Conservation (phyloP, 1,140 invertebrate species). For the Papilio polytes region DNA sequence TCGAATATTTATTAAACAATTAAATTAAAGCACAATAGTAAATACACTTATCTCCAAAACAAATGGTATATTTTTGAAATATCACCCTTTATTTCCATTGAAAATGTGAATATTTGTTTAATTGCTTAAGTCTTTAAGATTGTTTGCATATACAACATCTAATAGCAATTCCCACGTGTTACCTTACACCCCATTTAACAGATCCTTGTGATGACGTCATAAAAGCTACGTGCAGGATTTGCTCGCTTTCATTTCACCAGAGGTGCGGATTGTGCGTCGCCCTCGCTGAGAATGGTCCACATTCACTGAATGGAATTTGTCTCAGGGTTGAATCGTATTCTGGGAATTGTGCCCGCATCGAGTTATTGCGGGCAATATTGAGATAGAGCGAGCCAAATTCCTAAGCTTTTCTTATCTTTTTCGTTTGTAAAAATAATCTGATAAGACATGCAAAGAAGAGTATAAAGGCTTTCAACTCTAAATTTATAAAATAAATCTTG, state of each 20-base stretch:
- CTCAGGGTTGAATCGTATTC: slow-evolving; percentile 17
- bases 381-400: slow-evolving; percentile 22
- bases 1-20: background rate
- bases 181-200: background rate
- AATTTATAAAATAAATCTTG: background rate
- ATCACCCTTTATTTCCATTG: no score
- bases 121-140: background rate
- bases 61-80: no score
- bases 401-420: slow-evolving; percentile 11
- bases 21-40: background rate
- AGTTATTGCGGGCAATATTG: slow-evolving; percentile 29
- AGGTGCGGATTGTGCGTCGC: background rate
- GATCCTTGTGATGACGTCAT: slow-evolving; percentile 4
- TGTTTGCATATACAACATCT: background rate
- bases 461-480: background rate
- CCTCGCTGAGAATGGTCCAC: slow-evolving; percentile 10
- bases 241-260: background rate
- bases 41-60: no score
- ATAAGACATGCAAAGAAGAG: background rate
- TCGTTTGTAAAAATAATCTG: background rate
- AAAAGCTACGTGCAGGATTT: slow-evolving; percentile 6
- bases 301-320: slow-evolving; percentile 26
- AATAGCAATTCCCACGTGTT: background rate
- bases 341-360: slow-evolving; percentile 26
- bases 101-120: no score